A percentile compares a stretch with the other conserved stretches of the same genome.
These are phyloP conservation scores for Nixonia krombeini DNA, from an alignment of 1,140 invertebrate species.

Conservation along the genomic window DNA sequence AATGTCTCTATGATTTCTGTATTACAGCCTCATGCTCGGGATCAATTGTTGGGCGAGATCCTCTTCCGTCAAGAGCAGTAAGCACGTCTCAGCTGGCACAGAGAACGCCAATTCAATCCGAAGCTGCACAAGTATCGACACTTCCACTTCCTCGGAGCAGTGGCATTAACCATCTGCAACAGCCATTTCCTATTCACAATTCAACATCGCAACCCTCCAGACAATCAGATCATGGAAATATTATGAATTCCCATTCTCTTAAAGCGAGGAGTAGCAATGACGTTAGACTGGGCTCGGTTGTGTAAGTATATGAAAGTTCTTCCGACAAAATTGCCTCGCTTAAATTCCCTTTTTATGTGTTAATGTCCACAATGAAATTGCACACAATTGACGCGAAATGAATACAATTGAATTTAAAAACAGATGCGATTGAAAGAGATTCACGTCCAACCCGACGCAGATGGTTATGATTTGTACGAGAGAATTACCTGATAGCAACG, in stretches of 20 bases:
- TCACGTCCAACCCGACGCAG: too few relatives aligned
- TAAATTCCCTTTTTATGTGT: too few relatives aligned
- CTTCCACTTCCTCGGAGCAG: conserved; percentile 52
- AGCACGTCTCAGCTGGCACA: conserved; percentile 69
- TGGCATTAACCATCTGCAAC: conserved; percentile 24
- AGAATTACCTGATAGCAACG: too few relatives aligned
- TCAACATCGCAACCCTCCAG: conserved; percentile 26
- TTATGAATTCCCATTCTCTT: conserved; percentile 30
- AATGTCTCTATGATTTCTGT: too few relatives aligned
- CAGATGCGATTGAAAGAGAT: too few relatives aligned
- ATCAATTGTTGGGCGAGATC: conserved; percentile 73
- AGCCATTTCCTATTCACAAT: conserved; percentile 51
- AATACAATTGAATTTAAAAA: too few relatives aligned
- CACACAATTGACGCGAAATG: too few relatives aligned
- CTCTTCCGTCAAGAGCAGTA: conserved; percentile 68
- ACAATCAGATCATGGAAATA: conserved; percentile 7
- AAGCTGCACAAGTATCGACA: conserved; percentile 65
- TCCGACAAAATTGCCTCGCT: too few relatives aligned
- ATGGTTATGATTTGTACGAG: too few relatives aligned
- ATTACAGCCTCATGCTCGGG: conserved; percentile 74
- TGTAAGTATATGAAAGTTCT: conserved; percentile 1
- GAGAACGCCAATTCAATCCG: conserved; percentile 48
- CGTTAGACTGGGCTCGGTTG: conserved; percentile 31
- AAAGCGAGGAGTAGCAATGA: conserved; percentile 54
- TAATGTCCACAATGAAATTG: too few relatives aligned